A percentile compares a stretch with the other conserved stretches of the same genome.
Conservation (phyloP, 2,113 vertebrate species). For the Pica pica region DNA sequence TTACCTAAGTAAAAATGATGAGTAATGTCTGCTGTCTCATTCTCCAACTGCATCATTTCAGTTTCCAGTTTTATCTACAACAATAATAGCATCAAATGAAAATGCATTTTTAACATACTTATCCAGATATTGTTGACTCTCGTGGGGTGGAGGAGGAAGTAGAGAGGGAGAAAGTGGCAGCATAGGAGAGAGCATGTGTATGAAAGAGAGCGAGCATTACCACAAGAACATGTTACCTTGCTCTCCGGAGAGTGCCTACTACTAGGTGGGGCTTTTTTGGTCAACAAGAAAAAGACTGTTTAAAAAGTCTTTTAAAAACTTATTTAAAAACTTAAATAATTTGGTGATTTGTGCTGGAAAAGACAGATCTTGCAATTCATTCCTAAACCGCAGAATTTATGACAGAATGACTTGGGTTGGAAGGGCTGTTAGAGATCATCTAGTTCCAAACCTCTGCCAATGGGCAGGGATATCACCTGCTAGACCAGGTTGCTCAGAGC, state of each 20-base stretch:
- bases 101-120: background rate
- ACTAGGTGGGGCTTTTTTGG: background rate
- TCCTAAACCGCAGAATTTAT: background rate
- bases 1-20: constrained; percentile 83
- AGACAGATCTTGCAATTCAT: background rate
- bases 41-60: constrained; percentile 81
- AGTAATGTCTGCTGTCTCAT: constrained; percentile 78
- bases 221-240: background rate
- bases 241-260: background rate
- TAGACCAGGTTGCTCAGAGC: background rate
- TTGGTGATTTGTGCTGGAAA: background rate
- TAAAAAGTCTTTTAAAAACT: background rate
- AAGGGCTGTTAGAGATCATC: background rate
- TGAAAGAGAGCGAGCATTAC: background rate
- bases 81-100: background rate
- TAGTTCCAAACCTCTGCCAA: background rate
- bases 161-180: background rate
- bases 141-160: background rate
- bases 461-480: background rate
- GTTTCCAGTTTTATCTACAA: constrained; percentile 80
- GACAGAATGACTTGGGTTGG: background rate
- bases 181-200: accelerated
- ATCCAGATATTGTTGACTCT: background rate
- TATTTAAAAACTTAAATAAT: background rate
- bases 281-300: background rate